These are phyloP conservation scores for Leistus spinibarbis DNA, from an alignment of 2,888 invertebrate genomes.

Conservation along the genomic window DNA sequence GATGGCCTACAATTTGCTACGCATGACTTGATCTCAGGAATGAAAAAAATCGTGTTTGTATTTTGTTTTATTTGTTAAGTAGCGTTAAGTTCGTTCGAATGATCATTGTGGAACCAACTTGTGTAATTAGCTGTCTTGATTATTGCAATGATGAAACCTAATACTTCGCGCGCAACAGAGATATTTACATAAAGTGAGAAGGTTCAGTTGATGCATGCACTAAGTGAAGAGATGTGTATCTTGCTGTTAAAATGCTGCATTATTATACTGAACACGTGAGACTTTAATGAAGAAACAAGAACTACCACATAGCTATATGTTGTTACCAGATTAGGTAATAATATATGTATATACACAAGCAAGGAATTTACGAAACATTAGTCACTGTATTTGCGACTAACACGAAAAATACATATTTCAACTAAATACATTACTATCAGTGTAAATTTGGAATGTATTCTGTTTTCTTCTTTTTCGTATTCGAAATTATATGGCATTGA, in stretches of 20 bases:
- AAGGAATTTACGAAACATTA: no score
- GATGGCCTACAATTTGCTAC: conserved; percentile 5
- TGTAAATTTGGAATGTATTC: no score
- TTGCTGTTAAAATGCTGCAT: conserved; percentile 6
- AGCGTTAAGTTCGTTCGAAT: neutral
- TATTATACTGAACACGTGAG: conserved; percentile 17
- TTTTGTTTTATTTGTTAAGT: neutral
- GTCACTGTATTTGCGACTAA: no score
- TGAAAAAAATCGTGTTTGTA: neutral
- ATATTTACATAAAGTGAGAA: conserved; percentile 12
- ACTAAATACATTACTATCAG: no score
- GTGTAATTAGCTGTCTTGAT: neutral
- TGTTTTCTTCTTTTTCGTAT: no score
- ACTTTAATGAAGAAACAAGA: neutral
- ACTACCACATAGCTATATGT: neutral
- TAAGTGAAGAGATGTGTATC: conserved; percentile 8
- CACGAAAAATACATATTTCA: no score
- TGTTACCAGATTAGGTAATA: neutral
- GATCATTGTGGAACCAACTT: neutral
- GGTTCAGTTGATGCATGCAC: no score
- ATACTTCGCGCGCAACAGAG: neutral
- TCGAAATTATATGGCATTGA: no score
- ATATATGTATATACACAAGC: neutral
- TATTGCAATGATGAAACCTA: neutral
- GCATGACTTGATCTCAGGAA: conserved; percentile 11